These are phyloP conservation scores for Agelas oroides DNA, from an alignment of 37 sponge, comb jelly and placozoan species.

Conservation along the genomic window DNA sequence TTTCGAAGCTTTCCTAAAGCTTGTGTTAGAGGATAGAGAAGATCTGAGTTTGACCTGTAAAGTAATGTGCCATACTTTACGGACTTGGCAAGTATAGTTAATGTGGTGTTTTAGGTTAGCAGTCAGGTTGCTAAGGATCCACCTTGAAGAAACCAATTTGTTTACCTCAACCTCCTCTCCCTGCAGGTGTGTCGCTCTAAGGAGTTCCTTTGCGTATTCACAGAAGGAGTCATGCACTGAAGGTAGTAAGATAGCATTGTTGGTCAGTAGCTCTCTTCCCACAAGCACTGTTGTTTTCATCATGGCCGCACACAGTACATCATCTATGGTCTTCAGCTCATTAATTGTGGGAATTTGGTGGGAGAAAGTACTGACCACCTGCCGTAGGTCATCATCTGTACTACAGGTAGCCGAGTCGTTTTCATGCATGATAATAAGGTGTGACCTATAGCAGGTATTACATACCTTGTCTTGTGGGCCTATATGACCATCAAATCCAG, in stretches of 20 bases:
- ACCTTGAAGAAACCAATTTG: not conserved
- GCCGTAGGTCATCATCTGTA: too few relatives aligned
- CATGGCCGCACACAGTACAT: too few relatives aligned
- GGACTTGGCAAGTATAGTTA: not conserved
- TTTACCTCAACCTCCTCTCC: too few relatives aligned
- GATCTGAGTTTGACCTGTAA: conserved; percentile 1
- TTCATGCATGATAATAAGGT: not conserved
- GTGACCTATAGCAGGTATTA: not conserved
- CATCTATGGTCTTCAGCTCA: too few relatives aligned
- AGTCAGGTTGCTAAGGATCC: not conserved
- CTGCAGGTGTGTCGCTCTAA: not conserved
- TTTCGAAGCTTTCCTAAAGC: not conserved
- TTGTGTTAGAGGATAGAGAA: not conserved
- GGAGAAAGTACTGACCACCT: too few relatives aligned
- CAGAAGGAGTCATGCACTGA: not conserved
- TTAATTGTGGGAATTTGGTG: too few relatives aligned
- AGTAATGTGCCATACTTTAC: conserved; percentile 13
- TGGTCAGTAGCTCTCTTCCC: not conserved
- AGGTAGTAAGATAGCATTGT: conserved; percentile 1
- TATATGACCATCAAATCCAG: too few relatives aligned
- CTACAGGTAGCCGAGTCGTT: not conserved
- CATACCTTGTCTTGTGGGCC: too few relatives aligned
- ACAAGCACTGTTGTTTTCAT: too few relatives aligned
- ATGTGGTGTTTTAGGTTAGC: not conserved
- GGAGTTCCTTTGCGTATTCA: not conserved